These are phyloP conservation scores for Cylas formicarius DNA, from an alignment of 1,140 invertebrate species.

Conservation along the genomic window DNA sequence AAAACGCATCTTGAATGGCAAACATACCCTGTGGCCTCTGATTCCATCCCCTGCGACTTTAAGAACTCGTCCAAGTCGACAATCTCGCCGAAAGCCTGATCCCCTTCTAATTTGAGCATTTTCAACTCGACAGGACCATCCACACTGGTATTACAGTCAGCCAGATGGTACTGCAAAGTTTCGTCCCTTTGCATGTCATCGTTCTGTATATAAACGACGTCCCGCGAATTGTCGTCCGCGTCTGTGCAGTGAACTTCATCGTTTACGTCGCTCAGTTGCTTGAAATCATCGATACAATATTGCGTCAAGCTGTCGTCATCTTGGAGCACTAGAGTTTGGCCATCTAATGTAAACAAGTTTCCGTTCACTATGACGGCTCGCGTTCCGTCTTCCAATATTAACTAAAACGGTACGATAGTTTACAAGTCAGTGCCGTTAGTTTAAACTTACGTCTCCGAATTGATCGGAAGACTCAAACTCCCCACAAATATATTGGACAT, in stretches of 20 bases:
- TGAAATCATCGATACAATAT: constrained; percentile 23
- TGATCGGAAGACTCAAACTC: not conserved
- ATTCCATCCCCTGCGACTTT: constrained; percentile 5
- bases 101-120: constrained; percentile 11
- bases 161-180: constrained; percentile 17
- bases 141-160: constrained; percentile 13
- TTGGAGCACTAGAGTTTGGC: constrained; percentile 24
- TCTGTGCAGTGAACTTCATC: not conserved
- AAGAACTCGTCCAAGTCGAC: constrained; percentile 17
- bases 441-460: constrained; percentile 9
- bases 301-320: constrained; percentile 24
- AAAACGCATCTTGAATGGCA: not conserved
- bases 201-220: constrained; percentile 13
- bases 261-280: constrained; percentile 10
- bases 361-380: constrained; percentile 26
- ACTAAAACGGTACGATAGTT: constrained; percentile 22
- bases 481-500: not conserved
- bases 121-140: constrained; percentile 5
- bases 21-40: constrained; percentile 9
- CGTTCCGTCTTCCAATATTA: constrained; percentile 23
- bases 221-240: constrained; percentile 7
- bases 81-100: constrained; percentile 16
- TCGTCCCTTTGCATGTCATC: not conserved
- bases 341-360: constrained; percentile 21
- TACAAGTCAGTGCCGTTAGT: too few relatives aligned